Evolutionary conservation across 2,888 invertebrate species (phyloP), one percentile per base, ranked within the genome.

Genomic region (Corythucha ciliata): DNA sequence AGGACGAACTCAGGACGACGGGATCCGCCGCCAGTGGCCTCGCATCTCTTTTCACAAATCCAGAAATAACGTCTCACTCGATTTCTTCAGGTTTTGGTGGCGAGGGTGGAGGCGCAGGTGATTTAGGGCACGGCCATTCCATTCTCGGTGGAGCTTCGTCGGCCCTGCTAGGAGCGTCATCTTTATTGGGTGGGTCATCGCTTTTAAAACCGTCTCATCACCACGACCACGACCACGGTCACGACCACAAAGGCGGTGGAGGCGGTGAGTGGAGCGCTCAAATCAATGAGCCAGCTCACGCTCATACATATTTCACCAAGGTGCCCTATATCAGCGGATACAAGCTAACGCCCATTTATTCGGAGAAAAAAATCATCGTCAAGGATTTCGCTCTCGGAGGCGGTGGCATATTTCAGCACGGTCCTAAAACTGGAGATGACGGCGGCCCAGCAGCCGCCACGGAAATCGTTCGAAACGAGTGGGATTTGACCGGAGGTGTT

Each of bases 261-360:
- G 37, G 50, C 21, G 27, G 37, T n/a, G 33, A 20, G 3, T 22
- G 18, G 6, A 37, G 33, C 8, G 42, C 24, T n/a, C n/a, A n/a
- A n/a, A 16, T 22, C 18, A 27, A 49, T 6, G 50, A 49, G n/a
- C 29, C 37, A 7, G 22, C 27, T 3, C 40, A 48, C 27, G n/a
- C 49, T 4, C 26, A 45, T 33, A 45, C 36, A 7, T 34, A 44
- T 25, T 27, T 40, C 14, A 47, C 55, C 1, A 32, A 48, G 3
- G 21, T 55, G 14, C 55, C 55, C 14, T 52, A 39, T 42, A 52
- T 55, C 21, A 40, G 40, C 29, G 55, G 55, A 4, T 55, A 55
- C 46, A 29, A 34, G 18, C 41, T 55, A 21, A 46, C 49, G 4
- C 55, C 55, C 5, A 46, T 55, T 27, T 41, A 45, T 36, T 41